Base-by-base conservation (phyloP, 2,888 invertebrate genomes). In the Dolichopus griseipennis region DNA sequence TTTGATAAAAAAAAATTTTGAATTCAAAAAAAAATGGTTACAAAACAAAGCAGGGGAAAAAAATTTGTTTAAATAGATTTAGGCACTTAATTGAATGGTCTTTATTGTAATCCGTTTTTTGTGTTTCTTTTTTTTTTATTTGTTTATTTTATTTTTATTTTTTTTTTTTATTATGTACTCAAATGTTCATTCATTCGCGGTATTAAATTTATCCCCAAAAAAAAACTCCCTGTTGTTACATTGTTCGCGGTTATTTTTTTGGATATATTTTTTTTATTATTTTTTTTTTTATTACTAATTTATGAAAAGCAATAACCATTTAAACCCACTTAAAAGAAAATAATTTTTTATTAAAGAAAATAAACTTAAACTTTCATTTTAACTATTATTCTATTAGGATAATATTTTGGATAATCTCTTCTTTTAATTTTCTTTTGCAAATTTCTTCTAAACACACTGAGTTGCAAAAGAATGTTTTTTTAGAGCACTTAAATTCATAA, bases 41-140 rank as follows among this genome's bases (percentile, higher is more conserved):
- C 8, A 37, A 37, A 27, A 37, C 4, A 37, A 37, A 37, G 10
- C 5, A 37, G 1, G 37, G 9, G 2, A 37, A 52, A 52, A 15
- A 18, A 52, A 52, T 18, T 52, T 52, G 52, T n/a, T 52, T 52
- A 52, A 52, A 52, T 52, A 52, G 52, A 52, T 52, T 52, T 52
- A 52, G 52, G n/a, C 52, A 52, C 52, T 52, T 52, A 52, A 52
- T 52, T 52, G 52, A 52, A 52, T 52, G 52, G 52, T 52, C 52
- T 52, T 52, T 52, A 52, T 52, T 52, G 52, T 52, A 52, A 52
- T 52, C 52, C 52, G n/a, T n/a, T 52, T 52, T 52, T 52, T 52
- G n/a, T 52, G 52, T 52, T 18, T 9, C 3, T 43, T 15, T 43
- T 43, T 43, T 9, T 52, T 52, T 15, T 15, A 12, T 52, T 18